Conservation (phyloP, 2,888 invertebrate species). For the Ormyrus rosae region DNA sequence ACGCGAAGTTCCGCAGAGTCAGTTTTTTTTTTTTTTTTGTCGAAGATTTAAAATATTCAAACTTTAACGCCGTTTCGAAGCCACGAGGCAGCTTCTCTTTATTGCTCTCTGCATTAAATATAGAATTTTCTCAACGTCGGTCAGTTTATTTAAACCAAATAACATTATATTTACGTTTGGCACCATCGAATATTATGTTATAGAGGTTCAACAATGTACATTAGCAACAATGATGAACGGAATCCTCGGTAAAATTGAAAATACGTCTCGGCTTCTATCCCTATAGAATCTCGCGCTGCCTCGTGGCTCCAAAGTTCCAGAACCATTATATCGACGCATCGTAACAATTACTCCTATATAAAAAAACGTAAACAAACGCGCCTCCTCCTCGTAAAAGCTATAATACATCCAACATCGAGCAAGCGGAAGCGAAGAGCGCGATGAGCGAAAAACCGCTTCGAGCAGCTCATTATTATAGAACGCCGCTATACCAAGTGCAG, state of each 20-base stretch:
- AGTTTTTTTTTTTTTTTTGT: conserved; percentile 20
- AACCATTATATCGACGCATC: conserved; percentile 23
- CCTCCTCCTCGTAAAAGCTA: conserved; percentile 41
- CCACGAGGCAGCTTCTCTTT: conserved; percentile 13
- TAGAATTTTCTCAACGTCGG: background rate
- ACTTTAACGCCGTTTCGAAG: conserved; percentile 23
- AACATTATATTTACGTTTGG: conserved; percentile 29
- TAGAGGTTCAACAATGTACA: no score
- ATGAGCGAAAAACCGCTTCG: conserved; percentile 48
- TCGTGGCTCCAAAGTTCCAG: conserved; percentile 32
- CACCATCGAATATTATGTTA: conserved; percentile 26
- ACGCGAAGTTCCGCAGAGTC: conserved; percentile 24
- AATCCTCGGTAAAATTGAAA: no score
- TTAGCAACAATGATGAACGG: no score
- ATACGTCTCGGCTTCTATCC: no score
- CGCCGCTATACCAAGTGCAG: conserved; percentile 56
- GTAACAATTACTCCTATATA: conserved; percentile 44
- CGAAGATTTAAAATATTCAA: conserved; percentile 39
- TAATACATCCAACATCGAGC: conserved; percentile 56
- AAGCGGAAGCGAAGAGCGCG: conserved; percentile 52
- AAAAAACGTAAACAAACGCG: conserved; percentile 38
- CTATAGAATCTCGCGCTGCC: background rate
- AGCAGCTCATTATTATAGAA: conserved; percentile 45
- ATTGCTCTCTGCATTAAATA: background rate
- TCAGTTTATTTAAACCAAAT: background rate